Base-by-base conservation (phyloP, 1,140 invertebrate genomes). In the Centruroides vittatus region DNA sequence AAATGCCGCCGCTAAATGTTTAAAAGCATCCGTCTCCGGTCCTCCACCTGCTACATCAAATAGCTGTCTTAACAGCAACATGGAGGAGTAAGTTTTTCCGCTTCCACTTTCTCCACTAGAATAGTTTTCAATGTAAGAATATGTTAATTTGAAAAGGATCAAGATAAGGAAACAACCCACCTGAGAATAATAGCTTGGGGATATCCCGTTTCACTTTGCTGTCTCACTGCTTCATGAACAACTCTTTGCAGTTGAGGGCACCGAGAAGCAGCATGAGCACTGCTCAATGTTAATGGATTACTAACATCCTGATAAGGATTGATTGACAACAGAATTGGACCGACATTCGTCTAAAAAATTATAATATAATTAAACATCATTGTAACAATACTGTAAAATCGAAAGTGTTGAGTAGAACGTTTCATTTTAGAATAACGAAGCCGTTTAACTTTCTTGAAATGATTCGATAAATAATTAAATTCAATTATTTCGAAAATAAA, bases 1-100 rank as follows among this genome's bases (percentile, higher is more conserved):
- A 72, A 97, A 92, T 11, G 92, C 89, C 34, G 92, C 92, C 1
- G 89, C 88, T 59, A 97, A 79, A 74, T 95, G 91, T 76, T 94
- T 95, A 72, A 93, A 96, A n/a, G 91, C 88, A 75, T 95, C 91
- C 3, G 91, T 95, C 76, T 94, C 91, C 0, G 88, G 86, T 10
- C 91, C 91, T 59, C 89, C 90, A 52, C 91, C 92, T 13, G 91
- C 91, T 55, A 92, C 86, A 71, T 93, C 89, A 77, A 94, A 95
- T 62, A 96, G 73, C 71, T 94, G 88, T 62, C 90, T 80, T 53
- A 95, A 78, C 67, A 95, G 76, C 66, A 93, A 75, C 90, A 94
- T 93, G 3, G 90, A 93, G 53, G 88, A 86, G 72, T 91, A 89
- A 36, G 92, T 95, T 76, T 96, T 96, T 2, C 93, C 93, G n/a